Evolutionary conservation across 1,140 invertebrate species (phyloP).

Genomic region (Pissodes strobi): DNA sequence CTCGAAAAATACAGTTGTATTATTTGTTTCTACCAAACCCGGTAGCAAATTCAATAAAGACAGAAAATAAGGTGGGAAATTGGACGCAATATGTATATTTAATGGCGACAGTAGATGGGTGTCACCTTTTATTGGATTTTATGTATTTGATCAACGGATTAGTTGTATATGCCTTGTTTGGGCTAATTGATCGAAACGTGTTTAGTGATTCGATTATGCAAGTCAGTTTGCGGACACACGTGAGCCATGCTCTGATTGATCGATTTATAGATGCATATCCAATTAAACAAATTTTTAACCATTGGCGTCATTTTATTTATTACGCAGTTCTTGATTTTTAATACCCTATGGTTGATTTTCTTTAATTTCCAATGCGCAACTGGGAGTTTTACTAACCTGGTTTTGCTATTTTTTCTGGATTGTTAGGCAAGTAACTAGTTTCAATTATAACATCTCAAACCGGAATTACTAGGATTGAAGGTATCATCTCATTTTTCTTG

Average conservation of each 20-base stretch:
- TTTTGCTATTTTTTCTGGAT: too few relatives aligned
- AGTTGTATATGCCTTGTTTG: conserved; percentile 20
- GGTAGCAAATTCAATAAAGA: conserved; percentile 1
- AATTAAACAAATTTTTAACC: too few relatives aligned
- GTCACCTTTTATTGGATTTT: conserved; percentile 27
- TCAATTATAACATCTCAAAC: too few relatives aligned
- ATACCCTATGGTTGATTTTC: too few relatives aligned
- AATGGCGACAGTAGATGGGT: conserved; percentile 27
- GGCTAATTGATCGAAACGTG: conserved; percentile 28
- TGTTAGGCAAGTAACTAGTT: too few relatives aligned
- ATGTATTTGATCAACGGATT: conserved; percentile 25
- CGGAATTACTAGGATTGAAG: too few relatives aligned
- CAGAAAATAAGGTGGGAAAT: conserved; percentile 14
- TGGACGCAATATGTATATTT: conserved; percentile 12
- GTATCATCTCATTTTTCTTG: too few relatives aligned
- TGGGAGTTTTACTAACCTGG: too few relatives aligned
- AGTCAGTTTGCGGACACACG: conserved; percentile 14
- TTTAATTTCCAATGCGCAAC: too few relatives aligned
- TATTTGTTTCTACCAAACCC: neutral
- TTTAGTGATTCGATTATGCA: conserved; percentile 25
- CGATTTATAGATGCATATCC: conserved; percentile 18
- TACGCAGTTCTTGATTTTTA: too few relatives aligned
- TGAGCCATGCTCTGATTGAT: conserved; percentile 7
- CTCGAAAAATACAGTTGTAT: too few relatives aligned
- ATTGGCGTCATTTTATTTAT: too few relatives aligned